Percentiles rank a stretch among this genome's conserved stretches.
phyloP scores from a whole-genome alignment of 2,888 invertebrate species.

The Mesorhabditis belari region DNA sequence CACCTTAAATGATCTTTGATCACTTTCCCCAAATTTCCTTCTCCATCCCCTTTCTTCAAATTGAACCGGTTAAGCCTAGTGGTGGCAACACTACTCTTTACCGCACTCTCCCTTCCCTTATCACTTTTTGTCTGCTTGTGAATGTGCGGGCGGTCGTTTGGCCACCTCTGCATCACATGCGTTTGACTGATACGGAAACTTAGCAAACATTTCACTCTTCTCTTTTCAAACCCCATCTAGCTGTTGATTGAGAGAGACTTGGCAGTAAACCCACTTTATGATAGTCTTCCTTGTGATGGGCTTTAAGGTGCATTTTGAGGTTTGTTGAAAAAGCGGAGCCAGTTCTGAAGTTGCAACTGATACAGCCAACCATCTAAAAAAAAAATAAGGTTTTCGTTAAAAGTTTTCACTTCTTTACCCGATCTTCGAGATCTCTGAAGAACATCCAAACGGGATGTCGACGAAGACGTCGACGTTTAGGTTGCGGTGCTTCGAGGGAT shows the following conservation, averaged over 20 bases:
- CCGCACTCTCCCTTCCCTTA: not conserved
- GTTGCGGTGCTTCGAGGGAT: conserved; percentile 31
- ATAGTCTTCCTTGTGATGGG: conserved; percentile 45
- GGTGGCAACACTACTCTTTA: no score
- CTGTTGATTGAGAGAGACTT: not conserved
- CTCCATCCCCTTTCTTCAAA: no score
- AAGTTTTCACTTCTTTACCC: conserved; percentile 13
- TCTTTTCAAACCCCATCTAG: no score
- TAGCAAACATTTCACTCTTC: not conserved
- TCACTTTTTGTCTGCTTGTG: not conserved
- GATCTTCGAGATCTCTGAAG: conserved; percentile 44
- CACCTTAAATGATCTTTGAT: conserved; percentile 18
- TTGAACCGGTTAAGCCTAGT: no score
- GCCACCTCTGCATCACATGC: not conserved
- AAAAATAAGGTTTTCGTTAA: not conserved
- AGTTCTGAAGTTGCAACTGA: conserved; percentile 44
- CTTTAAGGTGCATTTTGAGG: conserved; percentile 46
- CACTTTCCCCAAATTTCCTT: no score
- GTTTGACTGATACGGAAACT: not conserved
- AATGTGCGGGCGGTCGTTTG: not conserved
- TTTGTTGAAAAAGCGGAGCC: conserved; percentile 46
- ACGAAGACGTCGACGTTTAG: conserved; percentile 36
- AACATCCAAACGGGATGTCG: conserved; percentile 49
- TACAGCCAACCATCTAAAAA: conserved; percentile 43
- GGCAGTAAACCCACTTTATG: conserved; percentile 16